Percentiles rank a stretch among this genome's conserved stretches.
Conservation (phyloP, 1,140 invertebrate genomes). For the Danaus plexippus region DNA sequence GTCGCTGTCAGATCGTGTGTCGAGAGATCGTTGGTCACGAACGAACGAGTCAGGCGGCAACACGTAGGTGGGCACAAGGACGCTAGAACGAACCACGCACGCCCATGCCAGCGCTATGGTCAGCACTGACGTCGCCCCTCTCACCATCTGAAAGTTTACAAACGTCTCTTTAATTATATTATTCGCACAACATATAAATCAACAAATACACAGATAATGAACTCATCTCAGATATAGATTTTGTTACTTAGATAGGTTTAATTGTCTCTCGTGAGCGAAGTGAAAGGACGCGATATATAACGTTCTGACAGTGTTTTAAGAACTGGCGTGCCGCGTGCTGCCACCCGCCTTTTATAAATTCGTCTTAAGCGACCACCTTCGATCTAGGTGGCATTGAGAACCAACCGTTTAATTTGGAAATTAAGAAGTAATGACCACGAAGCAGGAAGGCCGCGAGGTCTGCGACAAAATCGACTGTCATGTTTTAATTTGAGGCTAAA, state of each 20-base stretch:
- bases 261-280: constrained; percentile 53
- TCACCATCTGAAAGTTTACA: constrained; percentile 68
- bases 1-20: constrained; percentile 36
- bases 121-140: constrained; percentile 65
- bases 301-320: constrained; percentile 43
- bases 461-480: constrained; percentile 51
- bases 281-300: constrained; percentile 66
- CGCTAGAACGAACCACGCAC: constrained; percentile 51
- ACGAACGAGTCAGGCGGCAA: constrained; percentile 69
- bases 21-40: constrained; percentile 65
- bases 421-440: constrained; percentile 56
- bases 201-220: constrained; percentile 32
- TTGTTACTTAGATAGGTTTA: constrained; percentile 40
- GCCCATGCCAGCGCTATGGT: constrained; percentile 61
- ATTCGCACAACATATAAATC: constrained; percentile 11
- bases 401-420: constrained; percentile 69
- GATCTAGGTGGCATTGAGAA: constrained; percentile 66
- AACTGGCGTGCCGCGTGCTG: constrained; percentile 57
- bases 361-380: constrained; percentile 50
- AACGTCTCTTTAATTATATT: constrained; percentile 49
- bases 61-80: constrained; percentile 68
- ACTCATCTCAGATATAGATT: constrained; percentile 59
- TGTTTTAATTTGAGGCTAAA: constrained; percentile 35
- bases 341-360: constrained; percentile 66
- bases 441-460: constrained; percentile 60